Conservation (phyloP, 2,888 invertebrate species). For the Synanthedon myopaeformis region DNA sequence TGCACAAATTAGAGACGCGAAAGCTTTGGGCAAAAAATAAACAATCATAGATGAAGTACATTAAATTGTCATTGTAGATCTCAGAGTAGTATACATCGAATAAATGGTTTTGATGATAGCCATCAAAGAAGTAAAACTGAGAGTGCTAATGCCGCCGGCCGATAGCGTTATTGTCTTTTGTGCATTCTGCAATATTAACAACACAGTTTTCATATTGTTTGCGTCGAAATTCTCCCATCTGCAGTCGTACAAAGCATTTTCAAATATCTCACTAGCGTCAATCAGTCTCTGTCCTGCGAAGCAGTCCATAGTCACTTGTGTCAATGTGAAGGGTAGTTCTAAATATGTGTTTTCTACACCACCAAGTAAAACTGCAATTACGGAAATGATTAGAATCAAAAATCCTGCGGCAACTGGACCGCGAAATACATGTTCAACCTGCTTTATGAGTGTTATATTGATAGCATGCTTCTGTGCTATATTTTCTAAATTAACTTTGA, state of each 20-base stretch:
- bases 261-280: slow-evolving; percentile 22
- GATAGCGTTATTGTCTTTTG: slow-evolving; percentile 25
- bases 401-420: slow-evolving; percentile 34
- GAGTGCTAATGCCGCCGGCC: slow-evolving; percentile 22
- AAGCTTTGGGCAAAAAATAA: too few relatives aligned
- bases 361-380: slow-evolving; percentile 37
- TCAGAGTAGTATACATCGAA: slow-evolving; percentile 27
- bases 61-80: slow-evolving; percentile 12
- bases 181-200: slow-evolving; percentile 23
- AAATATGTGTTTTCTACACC: slow-evolving; percentile 36
- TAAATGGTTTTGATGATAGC: slow-evolving; percentile 20
- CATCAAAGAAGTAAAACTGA: slow-evolving; percentile 23
- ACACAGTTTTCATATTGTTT: slow-evolving; percentile 21
- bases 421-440: slow-evolving; percentile 25
- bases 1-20: too few relatives aligned
- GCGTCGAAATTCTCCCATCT: slow-evolving; percentile 28
- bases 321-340: slow-evolving; percentile 29
- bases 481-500: slow-evolving; percentile 17
- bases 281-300: slow-evolving; percentile 25
- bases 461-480: slow-evolving; percentile 24
- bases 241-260: slow-evolving; percentile 23
- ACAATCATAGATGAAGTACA: too few relatives aligned
- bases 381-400: slow-evolving; percentile 20
- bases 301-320: slow-evolving; percentile 30
- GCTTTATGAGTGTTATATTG: slow-evolving; percentile 19